Conservation (phyloP, 2,888 invertebrate species). For the Lydus trimaculatus region DNA sequence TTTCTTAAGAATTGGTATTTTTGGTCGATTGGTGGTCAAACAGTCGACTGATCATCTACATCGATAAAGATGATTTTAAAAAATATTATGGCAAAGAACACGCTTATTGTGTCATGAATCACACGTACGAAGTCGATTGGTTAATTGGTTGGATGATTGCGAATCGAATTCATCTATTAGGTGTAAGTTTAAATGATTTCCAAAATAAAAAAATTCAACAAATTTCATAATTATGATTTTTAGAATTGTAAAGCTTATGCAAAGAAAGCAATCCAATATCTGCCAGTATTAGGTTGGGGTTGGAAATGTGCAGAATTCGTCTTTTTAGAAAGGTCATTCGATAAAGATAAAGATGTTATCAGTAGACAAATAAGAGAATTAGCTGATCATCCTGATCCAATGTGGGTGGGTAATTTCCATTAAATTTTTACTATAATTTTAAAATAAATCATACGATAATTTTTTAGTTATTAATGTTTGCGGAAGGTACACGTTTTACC, state of each 20-base stretch:
- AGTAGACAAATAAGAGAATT: conserved; percentile 81
- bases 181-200: conserved; percentile 66
- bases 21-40: conserved; percentile 95
- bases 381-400: conserved; percentile 88
- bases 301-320: conserved; percentile 97
- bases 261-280: conserved; percentile 88
- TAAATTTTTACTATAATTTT: too few species aligned
- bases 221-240: too few species aligned
- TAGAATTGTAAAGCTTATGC: conserved; percentile 95
- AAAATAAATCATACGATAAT: too few species aligned
- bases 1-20: conserved; percentile 80
- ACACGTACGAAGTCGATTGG: conserved; percentile 96
- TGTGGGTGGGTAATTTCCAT: conserved; percentile 74
- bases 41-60: conserved; percentile 74
- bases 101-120: conserved; percentile 91
- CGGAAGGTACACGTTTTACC: conserved; percentile 94
- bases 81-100: conserved; percentile 88
- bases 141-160: conserved; percentile 91
- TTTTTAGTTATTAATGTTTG: conserved; percentile 81
- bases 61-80: conserved; percentile 79
- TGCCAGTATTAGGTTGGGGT: conserved; percentile 94
- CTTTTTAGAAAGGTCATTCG: conserved; percentile 90
- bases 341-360: conserved; percentile 87
- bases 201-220: too few species aligned
- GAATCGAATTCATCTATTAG: conserved; percentile 80